A percentile compares a stretch with the other conserved stretches of the same genome.
Evolutionary conservation across 2,888 invertebrate genomes (phyloP).

Genomic region (Meteorus colon): DNA sequence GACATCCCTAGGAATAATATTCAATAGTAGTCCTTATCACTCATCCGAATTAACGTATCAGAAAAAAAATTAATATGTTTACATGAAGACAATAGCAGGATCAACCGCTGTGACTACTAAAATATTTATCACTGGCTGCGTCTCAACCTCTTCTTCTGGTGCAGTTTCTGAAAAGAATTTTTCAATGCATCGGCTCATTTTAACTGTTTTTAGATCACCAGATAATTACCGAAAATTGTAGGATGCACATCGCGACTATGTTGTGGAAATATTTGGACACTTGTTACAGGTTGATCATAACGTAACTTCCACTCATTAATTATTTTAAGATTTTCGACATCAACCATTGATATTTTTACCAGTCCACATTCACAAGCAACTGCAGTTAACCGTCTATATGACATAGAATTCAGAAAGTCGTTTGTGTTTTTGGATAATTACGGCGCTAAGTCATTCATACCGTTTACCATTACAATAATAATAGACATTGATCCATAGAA

Average conservation of each 20-base stretch:
- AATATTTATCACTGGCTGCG: conserved; percentile 73
- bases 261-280: conserved; percentile 74
- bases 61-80: conserved; percentile 57
- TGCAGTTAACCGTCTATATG: conserved; percentile 75
- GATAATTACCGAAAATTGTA: conserved; percentile 53
- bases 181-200: neutral
- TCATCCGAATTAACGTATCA: too few species aligned
- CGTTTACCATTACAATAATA: conserved; percentile 73
- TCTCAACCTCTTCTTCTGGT: conserved; percentile 6
- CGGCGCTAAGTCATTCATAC: conserved; percentile 63
- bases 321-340: conserved; percentile 74
- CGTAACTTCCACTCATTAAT: conserved; percentile 74
- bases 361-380: conserved; percentile 79
- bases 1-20: conserved; percentile 72
- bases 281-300: conserved; percentile 77
- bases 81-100: conserved; percentile 78
- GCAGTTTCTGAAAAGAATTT: conserved; percentile 28
- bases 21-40: neutral
- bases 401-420: conserved; percentile 28
- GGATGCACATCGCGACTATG: conserved; percentile 58
- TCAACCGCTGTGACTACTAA: conserved; percentile 77
- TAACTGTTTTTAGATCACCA: neutral
- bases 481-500: conserved; percentile 76
- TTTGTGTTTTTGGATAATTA: conserved; percentile 15
- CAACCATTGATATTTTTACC: conserved; percentile 75